phyloP scores from a whole-genome alignment of 2,113 vertebrate genomes.

The Malurus alboscapulatus region DNA sequence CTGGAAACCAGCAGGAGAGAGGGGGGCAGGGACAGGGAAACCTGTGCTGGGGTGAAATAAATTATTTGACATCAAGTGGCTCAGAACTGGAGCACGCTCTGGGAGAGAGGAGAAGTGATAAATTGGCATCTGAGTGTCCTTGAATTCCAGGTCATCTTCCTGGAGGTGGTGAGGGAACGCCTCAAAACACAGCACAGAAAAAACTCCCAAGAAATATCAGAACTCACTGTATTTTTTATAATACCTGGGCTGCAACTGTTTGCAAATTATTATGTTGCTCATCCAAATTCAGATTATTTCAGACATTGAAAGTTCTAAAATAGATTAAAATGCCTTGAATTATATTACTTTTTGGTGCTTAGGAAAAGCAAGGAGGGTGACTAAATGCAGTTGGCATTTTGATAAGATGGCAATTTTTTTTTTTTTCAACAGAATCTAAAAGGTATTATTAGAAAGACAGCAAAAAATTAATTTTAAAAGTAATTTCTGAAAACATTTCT shows the following conservation, averaged over 20 bases:
- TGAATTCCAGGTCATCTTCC: background rate
- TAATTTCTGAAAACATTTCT: background rate
- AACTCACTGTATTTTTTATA: background rate
- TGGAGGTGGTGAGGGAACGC: background rate
- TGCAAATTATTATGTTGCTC: background rate
- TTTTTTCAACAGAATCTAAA: background rate
- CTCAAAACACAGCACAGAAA: background rate
- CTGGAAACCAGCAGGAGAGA: background rate
- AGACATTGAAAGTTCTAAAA: background rate
- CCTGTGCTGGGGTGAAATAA: background rate
- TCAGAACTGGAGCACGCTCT: background rate
- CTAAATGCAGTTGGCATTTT: background rate
- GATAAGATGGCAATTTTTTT: accelerated
- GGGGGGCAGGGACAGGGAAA: background rate
- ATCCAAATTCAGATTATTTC: background rate
- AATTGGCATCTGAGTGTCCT: background rate
- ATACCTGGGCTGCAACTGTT: background rate
- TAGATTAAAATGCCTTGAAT: background rate
- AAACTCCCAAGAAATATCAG: background rate
- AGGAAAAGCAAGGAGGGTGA: background rate
- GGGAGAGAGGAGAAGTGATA: background rate
- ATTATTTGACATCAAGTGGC: background rate
- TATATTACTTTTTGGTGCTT: background rate
- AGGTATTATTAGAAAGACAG: background rate
- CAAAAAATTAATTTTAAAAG: background rate